phyloP scores from a whole-genome alignment of 37 sponge, comb jelly and placozoan genomes.

The Beroe forskalii region DNA sequence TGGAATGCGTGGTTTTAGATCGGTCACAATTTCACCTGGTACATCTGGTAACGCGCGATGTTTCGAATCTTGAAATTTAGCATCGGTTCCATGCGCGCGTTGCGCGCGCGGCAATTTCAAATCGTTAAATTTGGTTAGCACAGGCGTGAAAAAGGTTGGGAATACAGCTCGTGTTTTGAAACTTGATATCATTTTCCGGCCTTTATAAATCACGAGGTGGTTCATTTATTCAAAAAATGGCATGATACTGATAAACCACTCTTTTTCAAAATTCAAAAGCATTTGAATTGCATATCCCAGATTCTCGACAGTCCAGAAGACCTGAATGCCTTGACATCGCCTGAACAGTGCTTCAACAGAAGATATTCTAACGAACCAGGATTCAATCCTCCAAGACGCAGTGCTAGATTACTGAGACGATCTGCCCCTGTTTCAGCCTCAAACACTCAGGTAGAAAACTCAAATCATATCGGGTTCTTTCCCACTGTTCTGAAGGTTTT shows the following conservation, averaged over 20 bases:
- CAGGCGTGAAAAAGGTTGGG: too few species aligned
- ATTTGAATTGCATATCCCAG: too few species aligned
- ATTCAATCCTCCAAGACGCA: background rate
- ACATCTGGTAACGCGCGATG: background rate
- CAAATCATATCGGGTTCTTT: too few species aligned
- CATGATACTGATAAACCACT: too few species aligned
- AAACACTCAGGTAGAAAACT: background rate
- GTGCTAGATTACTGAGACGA: constrained; percentile 4
- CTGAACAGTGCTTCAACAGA: background rate
- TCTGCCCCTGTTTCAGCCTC: background rate
- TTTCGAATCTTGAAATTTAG: background rate
- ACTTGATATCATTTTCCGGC: too few species aligned
- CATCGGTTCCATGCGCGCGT: background rate
- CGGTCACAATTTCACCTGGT: too few species aligned
- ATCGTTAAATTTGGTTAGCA: background rate
- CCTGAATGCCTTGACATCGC: background rate
- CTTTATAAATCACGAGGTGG: too few species aligned
- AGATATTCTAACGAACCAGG: background rate
- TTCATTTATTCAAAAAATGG: too few species aligned
- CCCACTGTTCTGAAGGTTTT: too few species aligned
- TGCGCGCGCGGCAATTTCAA: background rate
- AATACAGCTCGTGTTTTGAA: too few species aligned
- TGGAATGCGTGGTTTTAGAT: too few species aligned
- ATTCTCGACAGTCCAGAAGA: background rate
- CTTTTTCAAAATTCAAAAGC: too few species aligned